A percentile compares a stretch with the other conserved stretches of the same genome.
Evolutionary conservation across 2,113 vertebrate genomes (phyloP).

Genomic region (Tachysurus vachellii): DNA sequence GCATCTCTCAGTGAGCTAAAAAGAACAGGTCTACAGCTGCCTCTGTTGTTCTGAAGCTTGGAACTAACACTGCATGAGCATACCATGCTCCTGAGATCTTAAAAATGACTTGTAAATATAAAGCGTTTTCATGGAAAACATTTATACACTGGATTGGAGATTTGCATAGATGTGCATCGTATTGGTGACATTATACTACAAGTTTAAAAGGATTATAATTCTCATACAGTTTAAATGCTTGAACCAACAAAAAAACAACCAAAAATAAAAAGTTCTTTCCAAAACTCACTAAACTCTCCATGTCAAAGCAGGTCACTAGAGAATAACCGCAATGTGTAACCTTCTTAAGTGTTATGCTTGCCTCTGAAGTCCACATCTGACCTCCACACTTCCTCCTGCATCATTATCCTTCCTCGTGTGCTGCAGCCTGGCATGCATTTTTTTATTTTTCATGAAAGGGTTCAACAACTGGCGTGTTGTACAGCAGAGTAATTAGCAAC

Average conservation of each 20-base stretch:
- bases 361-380: not conserved
- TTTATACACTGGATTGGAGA: not conserved
- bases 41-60: constrained; percentile 20
- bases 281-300: not conserved
- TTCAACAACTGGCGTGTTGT: constrained; percentile 85
- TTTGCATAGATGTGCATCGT: not conserved
- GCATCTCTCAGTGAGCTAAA: constrained; percentile 54
- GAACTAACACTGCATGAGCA: not conserved
- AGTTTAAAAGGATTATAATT: not conserved
- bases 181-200: not conserved
- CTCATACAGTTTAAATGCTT: not conserved
- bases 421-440: constrained; percentile 61
- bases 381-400: not conserved
- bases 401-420: not conserved
- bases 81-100: not conserved
- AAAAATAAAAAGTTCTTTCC: not conserved
- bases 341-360: not conserved
- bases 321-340: not conserved
- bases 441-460: constrained; percentile 63
- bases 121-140: not conserved
- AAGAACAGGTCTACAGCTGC: constrained; percentile 28
- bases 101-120: not conserved
- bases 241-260: not conserved
- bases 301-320: not conserved
- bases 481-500: constrained; percentile 89